Evolutionary conservation across 1,140 invertebrate genomes (phyloP), one percentile per base, ranked within the genome.

Genomic region (Pogonomyrmex californicus): DNA sequence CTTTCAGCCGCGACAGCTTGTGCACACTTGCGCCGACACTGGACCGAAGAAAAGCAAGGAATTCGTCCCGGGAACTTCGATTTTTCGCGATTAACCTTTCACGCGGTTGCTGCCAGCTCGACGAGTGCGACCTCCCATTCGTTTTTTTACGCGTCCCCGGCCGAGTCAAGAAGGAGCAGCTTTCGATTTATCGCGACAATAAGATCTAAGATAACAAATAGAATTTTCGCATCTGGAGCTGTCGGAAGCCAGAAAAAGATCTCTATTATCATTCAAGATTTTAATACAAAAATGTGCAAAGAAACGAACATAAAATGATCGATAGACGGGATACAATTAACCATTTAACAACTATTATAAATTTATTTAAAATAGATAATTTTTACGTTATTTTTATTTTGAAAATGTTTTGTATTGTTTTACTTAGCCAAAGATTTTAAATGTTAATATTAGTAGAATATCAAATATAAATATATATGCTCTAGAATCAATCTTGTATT

Each of bases 81-180:
- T 81, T 81, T 68, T 81, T 7, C 36, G n/a, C 47, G 77, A 66
- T 81, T 81, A 54, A 81, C 77, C 36, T 81, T 81, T 68, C 17
- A 68, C 33, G 7, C 17, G 58, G 33, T 23, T 41, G 44, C 41
- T 36, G n/a, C 10, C 17, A 2, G 17, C 14, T 23, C 58, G 30
- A 41, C 71, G 33, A 51, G 44, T 76, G 38, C 36, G 30, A 14
- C 63, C 68, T 68, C n/a, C 47, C 6, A 78, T 78, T n/a, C n/a
- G 47, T 47, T 36, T 65, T 17, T 77, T 79, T 66, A 79, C 49
- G n/a, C n/a, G 7, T 10, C 9, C 10, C 47, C n/a, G 41, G 12
- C 41, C 44, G 44, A 68, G 23, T 23, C 60, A 66, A 56, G 49
- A 6, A 23, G 9, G 70, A 68, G 17, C 14, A 70, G 63, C 47